phyloP scores from a whole-genome alignment of 1,140 invertebrate species.

The Eupristina koningsbergeri region DNA sequence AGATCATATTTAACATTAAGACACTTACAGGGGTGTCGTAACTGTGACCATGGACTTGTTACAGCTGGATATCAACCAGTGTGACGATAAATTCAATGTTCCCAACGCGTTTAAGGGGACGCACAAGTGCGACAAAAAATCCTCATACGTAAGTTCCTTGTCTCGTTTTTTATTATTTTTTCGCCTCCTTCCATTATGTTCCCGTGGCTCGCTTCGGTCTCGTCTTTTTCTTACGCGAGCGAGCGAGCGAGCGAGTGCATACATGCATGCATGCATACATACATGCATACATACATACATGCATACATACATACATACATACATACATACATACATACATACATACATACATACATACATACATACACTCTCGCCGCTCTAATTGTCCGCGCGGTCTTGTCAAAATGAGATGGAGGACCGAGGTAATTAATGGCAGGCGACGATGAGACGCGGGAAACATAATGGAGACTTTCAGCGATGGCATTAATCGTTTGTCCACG shows the following conservation, averaged over 20 bases:
- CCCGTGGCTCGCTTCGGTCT: conserved; percentile 36
- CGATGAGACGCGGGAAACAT: conserved; percentile 12
- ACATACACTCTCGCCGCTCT: conserved; percentile 28
- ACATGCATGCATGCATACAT: too few relatives aligned
- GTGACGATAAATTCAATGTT: conserved; percentile 88
- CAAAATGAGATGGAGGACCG: conserved; percentile 20
- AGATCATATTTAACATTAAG: conserved; percentile 71
- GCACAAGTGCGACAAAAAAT: conserved; percentile 92
- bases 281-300: too few relatives aligned
- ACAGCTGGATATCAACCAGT: conserved; percentile 95
- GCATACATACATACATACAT: too few relatives aligned
- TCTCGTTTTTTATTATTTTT: conserved; percentile 37
- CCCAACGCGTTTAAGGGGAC: conserved; percentile 96
- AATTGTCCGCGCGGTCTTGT: conserved; percentile 35
- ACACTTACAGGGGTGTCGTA: conserved; percentile 89
- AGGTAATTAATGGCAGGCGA: conserved; percentile 44
- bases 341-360: too few relatives aligned
- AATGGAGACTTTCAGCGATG: conserved; percentile 48
- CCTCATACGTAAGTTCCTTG: conserved; percentile 89
- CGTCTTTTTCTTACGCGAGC: conserved; percentile 43
- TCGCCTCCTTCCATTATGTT: conserved; percentile 6
- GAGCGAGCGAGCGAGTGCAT: too few relatives aligned
- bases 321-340: too few relatives aligned
- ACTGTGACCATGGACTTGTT: conserved; percentile 92
- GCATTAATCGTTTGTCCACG: conserved; percentile 43